These are phyloP conservation scores for Diarsia rubi DNA, from an alignment of 2,888 invertebrate species.

Conservation along the genomic window DNA sequence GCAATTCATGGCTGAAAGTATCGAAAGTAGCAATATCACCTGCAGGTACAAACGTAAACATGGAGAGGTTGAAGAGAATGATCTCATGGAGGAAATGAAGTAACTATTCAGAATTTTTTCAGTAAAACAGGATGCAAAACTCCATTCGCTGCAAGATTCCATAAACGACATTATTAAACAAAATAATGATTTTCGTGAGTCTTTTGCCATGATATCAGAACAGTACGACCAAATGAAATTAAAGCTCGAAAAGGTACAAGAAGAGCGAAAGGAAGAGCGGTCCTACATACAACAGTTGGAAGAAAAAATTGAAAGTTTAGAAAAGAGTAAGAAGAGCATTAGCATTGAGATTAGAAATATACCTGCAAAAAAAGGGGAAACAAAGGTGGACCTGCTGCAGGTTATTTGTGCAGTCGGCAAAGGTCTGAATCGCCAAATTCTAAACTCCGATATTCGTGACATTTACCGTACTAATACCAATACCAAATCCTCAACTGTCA, in stretches of 20 bases:
- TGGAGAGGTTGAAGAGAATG: too few relatives aligned
- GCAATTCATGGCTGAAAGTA: too few relatives aligned
- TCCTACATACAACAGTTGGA: too few relatives aligned
- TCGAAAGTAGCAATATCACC: too few relatives aligned
- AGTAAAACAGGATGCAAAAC: not conserved
- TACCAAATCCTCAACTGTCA: too few relatives aligned
- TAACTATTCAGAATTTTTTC: not conserved
- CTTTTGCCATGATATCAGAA: not conserved
- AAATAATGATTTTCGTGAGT: slow-evolving; percentile 1
- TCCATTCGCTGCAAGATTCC: not conserved
- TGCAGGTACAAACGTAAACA: too few relatives aligned
- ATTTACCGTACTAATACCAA: too few relatives aligned
- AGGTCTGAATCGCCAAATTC: too few relatives aligned
- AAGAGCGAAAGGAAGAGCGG: too few relatives aligned
- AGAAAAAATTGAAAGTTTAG: too few relatives aligned
- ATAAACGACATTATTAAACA: not conserved
- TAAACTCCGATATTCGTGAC: too few relatives aligned
- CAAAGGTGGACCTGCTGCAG: not conserved
- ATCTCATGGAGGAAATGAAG: not conserved
- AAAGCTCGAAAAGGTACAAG: not conserved
- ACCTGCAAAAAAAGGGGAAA: not conserved
- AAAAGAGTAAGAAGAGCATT: not conserved
- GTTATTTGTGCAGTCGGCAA: too few relatives aligned
- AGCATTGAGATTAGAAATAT: not conserved
- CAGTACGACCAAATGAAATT: not conserved